Evolutionary conservation across 2,113 vertebrate genomes (phyloP).

Genomic region (Chloebia gouldiae): DNA sequence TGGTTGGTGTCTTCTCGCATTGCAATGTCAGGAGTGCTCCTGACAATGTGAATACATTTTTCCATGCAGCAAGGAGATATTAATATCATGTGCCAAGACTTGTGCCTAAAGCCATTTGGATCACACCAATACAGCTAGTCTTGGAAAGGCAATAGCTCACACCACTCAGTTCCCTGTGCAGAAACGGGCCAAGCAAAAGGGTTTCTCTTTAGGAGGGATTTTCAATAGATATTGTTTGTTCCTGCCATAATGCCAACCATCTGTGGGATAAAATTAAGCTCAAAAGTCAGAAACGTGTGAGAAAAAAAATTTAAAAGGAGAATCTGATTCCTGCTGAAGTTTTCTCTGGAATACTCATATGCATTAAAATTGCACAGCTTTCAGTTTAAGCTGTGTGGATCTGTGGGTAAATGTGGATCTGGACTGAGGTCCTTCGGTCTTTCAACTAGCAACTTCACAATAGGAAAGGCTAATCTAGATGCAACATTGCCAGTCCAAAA

Average conservation of each 20-base stretch:
- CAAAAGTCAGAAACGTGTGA: neutral
- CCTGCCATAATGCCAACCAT: neutral
- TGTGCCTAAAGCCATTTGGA: neutral
- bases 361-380: neutral
- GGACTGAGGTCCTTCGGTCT: neutral
- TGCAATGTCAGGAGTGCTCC: neutral
- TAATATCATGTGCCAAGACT: rapidly evolving
- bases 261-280: neutral
- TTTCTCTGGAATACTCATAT: neutral
- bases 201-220: neutral
- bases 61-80: neutral
- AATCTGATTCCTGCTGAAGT: neutral
- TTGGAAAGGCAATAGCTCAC: neutral
- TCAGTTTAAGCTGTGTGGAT: too few relatives aligned
- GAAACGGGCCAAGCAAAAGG: neutral
- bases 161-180: neutral
- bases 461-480: neutral
- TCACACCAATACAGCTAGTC: neutral
- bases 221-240: neutral
- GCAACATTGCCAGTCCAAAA: neutral
- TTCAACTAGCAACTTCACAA: neutral
- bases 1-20: neutral
- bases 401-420: neutral
- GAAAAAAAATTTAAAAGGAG: neutral
- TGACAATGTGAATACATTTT: neutral